A percentile compares a stretch with the other conserved stretches of the same genome.
Conservation (phyloP, 2,113 vertebrate species). For the Balaenoptera acutorostrata region DNA sequence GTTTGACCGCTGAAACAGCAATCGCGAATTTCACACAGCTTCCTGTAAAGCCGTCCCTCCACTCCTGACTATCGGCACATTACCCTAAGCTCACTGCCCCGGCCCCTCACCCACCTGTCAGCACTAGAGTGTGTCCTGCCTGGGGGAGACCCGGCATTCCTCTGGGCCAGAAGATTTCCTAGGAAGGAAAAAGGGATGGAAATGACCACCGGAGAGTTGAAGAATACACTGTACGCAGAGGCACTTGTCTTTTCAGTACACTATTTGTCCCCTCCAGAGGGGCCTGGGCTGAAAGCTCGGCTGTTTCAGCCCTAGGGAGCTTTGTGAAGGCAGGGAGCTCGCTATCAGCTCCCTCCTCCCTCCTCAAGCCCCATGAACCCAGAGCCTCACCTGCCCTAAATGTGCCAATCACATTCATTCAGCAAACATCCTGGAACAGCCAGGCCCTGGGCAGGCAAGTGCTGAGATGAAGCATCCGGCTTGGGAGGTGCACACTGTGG, state of each 20-base stretch:
- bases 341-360: not conserved
- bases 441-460: not conserved
- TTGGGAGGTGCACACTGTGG: not conserved
- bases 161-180: not conserved
- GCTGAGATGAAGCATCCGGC: not conserved
- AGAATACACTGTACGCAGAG: fast-evolving
- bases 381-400: not conserved
- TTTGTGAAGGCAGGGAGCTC: not conserved
- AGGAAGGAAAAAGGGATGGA: not conserved
- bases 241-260: not conserved
- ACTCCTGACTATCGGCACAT: not conserved
- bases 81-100: fast-evolving
- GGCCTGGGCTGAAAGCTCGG: not conserved
- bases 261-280: not conserved
- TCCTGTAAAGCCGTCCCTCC: not conserved
- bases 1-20: not conserved
- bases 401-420: not conserved
- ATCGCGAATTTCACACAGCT: not conserved
- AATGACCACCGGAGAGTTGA: not conserved
- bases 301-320: not conserved
- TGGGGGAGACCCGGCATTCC: fast-evolving
- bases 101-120: not conserved
- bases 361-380: not conserved
- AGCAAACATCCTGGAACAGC: not conserved
- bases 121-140: not conserved